A percentile compares a stretch with the other conserved stretches of the same genome.
Conservation (phyloP, 2,888 invertebrate genomes). For the Lathronympha strigana region DNA sequence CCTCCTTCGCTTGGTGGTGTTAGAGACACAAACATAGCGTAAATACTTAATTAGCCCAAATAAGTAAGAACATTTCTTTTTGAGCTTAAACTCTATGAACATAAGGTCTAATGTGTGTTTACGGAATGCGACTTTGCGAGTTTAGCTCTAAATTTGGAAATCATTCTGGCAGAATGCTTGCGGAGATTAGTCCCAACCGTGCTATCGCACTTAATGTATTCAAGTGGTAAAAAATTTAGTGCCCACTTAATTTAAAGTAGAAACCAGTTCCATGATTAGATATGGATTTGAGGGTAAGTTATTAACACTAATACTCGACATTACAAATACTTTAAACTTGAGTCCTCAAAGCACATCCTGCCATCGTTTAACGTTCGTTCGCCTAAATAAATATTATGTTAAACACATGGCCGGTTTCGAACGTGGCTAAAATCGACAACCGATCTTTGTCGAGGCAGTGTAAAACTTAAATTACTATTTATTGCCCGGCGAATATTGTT, state of each 20-base stretch:
- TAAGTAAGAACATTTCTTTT: background rate
- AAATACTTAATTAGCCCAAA: conserved; percentile 18
- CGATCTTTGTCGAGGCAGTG: conserved; percentile 50
- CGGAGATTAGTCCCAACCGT: conserved; percentile 35
- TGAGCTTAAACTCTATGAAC: conserved; percentile 5
- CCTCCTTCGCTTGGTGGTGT: background rate
- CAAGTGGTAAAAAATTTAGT: conserved; percentile 34
- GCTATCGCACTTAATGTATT: conserved; percentile 39
- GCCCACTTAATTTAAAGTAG: conserved; percentile 38
- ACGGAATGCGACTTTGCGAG: background rate
- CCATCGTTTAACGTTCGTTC: conserved; percentile 72
- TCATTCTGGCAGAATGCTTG: conserved; percentile 36
- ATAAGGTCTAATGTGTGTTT: conserved; percentile 8
- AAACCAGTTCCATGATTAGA: conserved; percentile 39
- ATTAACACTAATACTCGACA: conserved; percentile 39
- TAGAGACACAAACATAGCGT: conserved; percentile 8
- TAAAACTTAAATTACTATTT: conserved; percentile 66
- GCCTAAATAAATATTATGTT: conserved; percentile 79
- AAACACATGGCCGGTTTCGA: conserved; percentile 67
- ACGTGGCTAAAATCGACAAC: conserved; percentile 60
- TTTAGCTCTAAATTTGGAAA: conserved; percentile 24
- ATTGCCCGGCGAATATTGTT: conserved; percentile 68
- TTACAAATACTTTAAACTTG: conserved; percentile 72
- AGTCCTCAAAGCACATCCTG: conserved; percentile 80
- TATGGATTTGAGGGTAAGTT: conserved; percentile 31